Conservation (phyloP, 64 coral and sea anemone species). For the Stylophora pistillata region DNA sequence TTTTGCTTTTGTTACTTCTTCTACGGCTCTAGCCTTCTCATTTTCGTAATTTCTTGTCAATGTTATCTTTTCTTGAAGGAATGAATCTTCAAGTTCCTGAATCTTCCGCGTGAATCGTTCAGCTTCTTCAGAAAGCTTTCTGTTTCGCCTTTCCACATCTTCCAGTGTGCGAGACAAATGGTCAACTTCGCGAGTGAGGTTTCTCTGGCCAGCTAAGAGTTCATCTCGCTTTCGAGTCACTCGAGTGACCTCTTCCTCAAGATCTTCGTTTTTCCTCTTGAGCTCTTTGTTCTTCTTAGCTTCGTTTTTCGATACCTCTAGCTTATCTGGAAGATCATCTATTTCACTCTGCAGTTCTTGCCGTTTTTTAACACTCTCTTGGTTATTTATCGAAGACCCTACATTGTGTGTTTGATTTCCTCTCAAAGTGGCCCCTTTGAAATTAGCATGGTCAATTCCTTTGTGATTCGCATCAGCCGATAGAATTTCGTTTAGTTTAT, state of each 20-base stretch:
- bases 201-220: constrained; percentile 65
- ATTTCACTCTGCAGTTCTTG: constrained; percentile 67
- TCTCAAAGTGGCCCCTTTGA: neutral
- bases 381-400: neutral
- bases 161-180: constrained; percentile 63
- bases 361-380: constrained; percentile 34
- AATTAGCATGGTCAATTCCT: neutral
- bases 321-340: constrained; percentile 66
- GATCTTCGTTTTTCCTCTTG: constrained; percentile 74
- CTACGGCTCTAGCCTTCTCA: constrained; percentile 71
- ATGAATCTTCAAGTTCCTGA: constrained; percentile 76
- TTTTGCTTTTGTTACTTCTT: constrained; percentile 54
- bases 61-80: constrained; percentile 61
- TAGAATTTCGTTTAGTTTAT: constrained; percentile 82
- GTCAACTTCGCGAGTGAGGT: constrained; percentile 74
- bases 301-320: constrained; percentile 66
- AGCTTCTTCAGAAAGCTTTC: constrained; percentile 60
- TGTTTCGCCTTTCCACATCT: constrained; percentile 66
- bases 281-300: constrained; percentile 71
- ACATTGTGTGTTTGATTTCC: neutral
- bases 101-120: constrained; percentile 78
- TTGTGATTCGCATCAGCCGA: constrained; percentile 9
- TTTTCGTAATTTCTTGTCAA: constrained; percentile 57
- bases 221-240: constrained; percentile 82
- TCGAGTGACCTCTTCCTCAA: constrained; percentile 77